Evolutionary conservation across 2,888 invertebrate species (phyloP).

Genomic region (Lasiommata megera): DNA sequence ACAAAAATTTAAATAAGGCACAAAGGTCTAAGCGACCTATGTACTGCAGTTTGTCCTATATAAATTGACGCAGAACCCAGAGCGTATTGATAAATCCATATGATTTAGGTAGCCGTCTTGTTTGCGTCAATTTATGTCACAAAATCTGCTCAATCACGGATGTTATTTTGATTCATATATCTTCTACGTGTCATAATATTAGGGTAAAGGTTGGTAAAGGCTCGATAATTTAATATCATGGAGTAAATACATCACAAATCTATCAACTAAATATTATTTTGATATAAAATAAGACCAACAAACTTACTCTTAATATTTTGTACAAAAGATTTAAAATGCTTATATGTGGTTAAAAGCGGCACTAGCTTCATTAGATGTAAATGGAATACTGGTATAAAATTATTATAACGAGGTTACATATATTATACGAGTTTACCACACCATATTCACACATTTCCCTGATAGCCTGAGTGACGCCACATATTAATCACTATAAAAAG

Average conservation of each 20-base stretch:
- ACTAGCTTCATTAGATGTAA: conserved; percentile 17
- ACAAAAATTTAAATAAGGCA: conserved; percentile 73
- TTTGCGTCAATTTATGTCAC: not conserved
- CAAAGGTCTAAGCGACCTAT: conserved; percentile 60
- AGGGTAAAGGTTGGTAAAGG: conserved; percentile 16
- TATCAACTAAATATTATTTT: conserved; percentile 13
- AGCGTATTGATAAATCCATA: not conserved
- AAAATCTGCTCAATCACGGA: not conserved
- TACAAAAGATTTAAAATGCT: conserved; percentile 27
- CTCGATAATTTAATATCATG: conserved; percentile 12
- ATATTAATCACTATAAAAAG: conserved; percentile 51
- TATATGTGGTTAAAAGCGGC: conserved; percentile 20
- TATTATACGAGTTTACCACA: conserved; percentile 21
- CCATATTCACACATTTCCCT: conserved; percentile 41
- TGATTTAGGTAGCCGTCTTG: not conserved
- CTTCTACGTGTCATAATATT: conserved; percentile 7
- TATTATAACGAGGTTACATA: conserved; percentile 9
- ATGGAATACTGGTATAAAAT: conserved; percentile 25
- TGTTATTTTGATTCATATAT: not conserved
- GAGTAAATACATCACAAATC: conserved; percentile 11
- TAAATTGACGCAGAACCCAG: not conserved
- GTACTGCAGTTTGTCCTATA: conserved; percentile 40
- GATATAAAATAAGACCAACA: conserved; percentile 23
- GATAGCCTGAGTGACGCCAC: conserved; percentile 61
- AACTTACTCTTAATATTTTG: conserved; percentile 27